These are phyloP conservation scores for Sciurus carolinensis DNA, from an alignment of 2,797 vertebrate genomes.

Conservation along the genomic window DNA sequence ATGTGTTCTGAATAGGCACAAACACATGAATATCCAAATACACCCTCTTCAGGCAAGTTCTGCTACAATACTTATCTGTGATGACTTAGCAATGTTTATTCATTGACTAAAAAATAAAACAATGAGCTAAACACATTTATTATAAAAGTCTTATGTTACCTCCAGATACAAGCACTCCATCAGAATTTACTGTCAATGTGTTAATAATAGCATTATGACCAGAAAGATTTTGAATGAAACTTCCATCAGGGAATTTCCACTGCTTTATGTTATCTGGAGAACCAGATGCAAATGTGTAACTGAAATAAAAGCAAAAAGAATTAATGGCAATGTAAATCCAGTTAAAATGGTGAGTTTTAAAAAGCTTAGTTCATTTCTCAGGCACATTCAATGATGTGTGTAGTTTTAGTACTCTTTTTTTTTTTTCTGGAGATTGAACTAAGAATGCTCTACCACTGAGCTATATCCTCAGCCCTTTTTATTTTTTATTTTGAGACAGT, in stretches of 20 bases:
- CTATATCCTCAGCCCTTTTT: neutral
- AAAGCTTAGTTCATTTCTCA: neutral
- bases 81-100: neutral
- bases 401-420: neutral
- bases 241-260: constrained; percentile 99
- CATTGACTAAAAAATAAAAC: constrained; percentile 42
- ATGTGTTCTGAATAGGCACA: neutral
- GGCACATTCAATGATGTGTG: neutral
- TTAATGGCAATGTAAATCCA: constrained; percentile 18
- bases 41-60: neutral
- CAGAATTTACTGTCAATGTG: constrained; percentile 97
- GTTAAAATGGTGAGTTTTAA: neutral
- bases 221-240: constrained; percentile 99
- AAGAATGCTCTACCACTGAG: neutral
- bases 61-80: neutral
- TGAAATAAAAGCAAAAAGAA: constrained; percentile 87
- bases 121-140: constrained; percentile 20
- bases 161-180: constrained; percentile 98
- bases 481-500: neutral
- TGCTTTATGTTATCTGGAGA: constrained; percentile 99
- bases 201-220: constrained; percentile 99
- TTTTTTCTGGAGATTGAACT: neutral
- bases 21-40: neutral
- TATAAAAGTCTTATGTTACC: constrained; percentile 88
- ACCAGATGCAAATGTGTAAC: constrained; percentile 98